phyloP scores from a whole-genome alignment of 2,888 invertebrate species.

The Heliconius ismenius region DNA sequence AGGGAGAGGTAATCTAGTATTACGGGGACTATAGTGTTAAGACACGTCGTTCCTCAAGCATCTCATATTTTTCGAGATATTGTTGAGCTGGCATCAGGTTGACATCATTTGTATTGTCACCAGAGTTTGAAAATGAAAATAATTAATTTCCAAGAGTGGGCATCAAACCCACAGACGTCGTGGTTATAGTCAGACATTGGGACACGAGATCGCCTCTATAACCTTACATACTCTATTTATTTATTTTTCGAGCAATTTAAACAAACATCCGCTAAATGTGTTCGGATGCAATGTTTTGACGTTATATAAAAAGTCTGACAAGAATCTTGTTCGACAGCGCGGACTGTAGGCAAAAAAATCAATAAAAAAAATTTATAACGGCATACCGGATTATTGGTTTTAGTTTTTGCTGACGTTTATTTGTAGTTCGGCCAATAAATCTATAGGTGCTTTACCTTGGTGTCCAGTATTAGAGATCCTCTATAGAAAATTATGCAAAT shows the following conservation, averaged over 20 bases:
- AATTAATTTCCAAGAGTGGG: no score
- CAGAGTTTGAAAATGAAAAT: no score
- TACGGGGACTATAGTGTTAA: no score
- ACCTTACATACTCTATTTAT: not conserved
- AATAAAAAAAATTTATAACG: slow-evolving; percentile 1
- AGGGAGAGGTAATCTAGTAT: no score
- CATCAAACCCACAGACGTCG: not conserved
- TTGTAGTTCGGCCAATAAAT: slow-evolving; percentile 19
- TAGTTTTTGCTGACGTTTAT: slow-evolving; percentile 17
- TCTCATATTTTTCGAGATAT: no score
- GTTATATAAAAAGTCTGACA: slow-evolving; percentile 32
- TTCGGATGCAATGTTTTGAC: slow-evolving; percentile 27
- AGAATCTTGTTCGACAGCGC: slow-evolving; percentile 4
- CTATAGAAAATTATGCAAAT: not conserved
- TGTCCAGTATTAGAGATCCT: slow-evolving; percentile 2
- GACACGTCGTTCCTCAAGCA: no score
- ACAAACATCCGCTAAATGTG: slow-evolving; percentile 17
- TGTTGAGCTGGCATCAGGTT: no score
- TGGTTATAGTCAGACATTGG: not conserved
- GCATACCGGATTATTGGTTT: slow-evolving; percentile 25
- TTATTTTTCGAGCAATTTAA: slow-evolving; percentile 15
- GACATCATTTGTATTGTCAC: no score
- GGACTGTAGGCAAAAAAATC: slow-evolving; percentile 28
- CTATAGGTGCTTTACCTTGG: slow-evolving; percentile 7
- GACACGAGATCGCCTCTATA: not conserved